Evolutionary conservation across 1,140 invertebrate species (phyloP).

Genomic region (Ctenoplectra terminalis): DNA sequence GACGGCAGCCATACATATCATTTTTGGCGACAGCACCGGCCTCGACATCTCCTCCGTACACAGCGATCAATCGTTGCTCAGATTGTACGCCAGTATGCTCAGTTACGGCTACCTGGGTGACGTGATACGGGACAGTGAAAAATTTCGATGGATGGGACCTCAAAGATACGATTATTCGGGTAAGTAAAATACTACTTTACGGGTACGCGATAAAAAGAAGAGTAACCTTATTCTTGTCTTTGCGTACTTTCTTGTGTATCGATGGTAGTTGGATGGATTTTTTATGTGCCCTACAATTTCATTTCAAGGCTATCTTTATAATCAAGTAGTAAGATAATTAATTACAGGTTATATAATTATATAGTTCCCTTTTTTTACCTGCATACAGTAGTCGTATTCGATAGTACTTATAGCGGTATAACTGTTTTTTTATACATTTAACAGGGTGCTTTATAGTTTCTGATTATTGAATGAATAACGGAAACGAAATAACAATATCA

Average conservation of each 20-base stretch:
- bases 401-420: too few relatives aligned
- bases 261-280: not conserved
- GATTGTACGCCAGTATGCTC: conserved; percentile 91
- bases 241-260: not conserved
- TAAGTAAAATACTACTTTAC: conserved; percentile 70
- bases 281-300: too few relatives aligned
- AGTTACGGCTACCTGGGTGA: conserved; percentile 96
- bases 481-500: too few relatives aligned
- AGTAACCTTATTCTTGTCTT: not conserved
- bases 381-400: too few relatives aligned
- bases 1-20: conserved; percentile 92
- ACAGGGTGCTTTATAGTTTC: too few relatives aligned
- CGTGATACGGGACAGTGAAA: conserved; percentile 91
- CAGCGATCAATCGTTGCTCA: conserved; percentile 85
- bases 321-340: too few relatives aligned
- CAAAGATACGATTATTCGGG: conserved; percentile 92
- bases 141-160: conserved; percentile 95
- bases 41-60: conserved; percentile 92
- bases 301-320: too few relatives aligned
- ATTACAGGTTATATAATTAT: too few relatives aligned
- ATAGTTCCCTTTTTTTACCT: too few relatives aligned
- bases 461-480: too few relatives aligned
- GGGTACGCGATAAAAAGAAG: too few relatives aligned
- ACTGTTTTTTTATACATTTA: too few relatives aligned
- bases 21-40: conserved; percentile 89